Base-by-base conservation (phyloP, 2,113 vertebrate species). In the Salvelinus namaycush region DNA sequence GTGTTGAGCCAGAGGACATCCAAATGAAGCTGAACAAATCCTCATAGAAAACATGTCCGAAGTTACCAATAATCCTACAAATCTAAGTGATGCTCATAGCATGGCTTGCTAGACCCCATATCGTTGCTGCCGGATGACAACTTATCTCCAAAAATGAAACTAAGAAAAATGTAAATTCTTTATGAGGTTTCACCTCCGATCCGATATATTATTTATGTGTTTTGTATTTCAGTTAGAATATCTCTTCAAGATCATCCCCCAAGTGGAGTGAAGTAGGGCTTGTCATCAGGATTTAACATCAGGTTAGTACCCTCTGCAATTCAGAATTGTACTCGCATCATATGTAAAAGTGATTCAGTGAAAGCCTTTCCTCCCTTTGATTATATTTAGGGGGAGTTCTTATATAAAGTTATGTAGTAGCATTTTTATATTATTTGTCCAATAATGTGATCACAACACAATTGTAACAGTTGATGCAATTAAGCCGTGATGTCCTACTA, bases 171-270 rank as follows among this genome's bases (percentile, higher is more conserved):
- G 5, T 34, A 34, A 5, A 34, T 34, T 51, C 3, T 3, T 51
- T 51, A 13, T 13, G 13, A 16, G 26, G 26, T 20, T 27, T 16
- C 39, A 44, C 2, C 39, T 44, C 39, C 6, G 34, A 34, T 34
- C 34, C 5, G 2, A 44, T 44, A 44, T 44, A 44, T 44, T 44
- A 62, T 5, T 72, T 22, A 4, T 22, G 31, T 22, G 48, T 39
- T 85, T 6, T 81, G 49, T 4, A 0, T 90, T 91, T 27, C 87
- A 94, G 92, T 92, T 91, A 0, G 91, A 93, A 82, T 92, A 87
- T 75, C 75, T 94, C 34, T 49, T 93, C 5, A 86, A 81, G 75
- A 91, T 91, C 85, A 89, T 87, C 75, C 87, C 89, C 3, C 76
- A 39, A 44, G 80, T 77, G n/a, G 51, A 83, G 60, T 81, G 54